Evolutionary conservation across 2,113 vertebrate genomes (phyloP), one percentile per base, ranked within the genome.

Genomic region (Platichthys stellatus): DNA sequence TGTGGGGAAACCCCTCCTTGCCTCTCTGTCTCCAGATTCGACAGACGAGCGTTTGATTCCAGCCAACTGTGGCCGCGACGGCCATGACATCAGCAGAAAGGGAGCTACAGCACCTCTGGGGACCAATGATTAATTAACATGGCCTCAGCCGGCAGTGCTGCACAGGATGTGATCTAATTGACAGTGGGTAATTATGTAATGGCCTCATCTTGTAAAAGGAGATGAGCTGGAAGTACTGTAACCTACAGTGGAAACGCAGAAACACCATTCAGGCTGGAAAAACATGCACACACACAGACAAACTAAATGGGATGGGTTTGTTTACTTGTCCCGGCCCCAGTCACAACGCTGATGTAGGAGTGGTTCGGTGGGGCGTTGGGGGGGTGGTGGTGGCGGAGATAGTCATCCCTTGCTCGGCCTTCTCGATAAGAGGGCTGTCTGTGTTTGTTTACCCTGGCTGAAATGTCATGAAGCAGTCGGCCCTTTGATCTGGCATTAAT

Each of bases 81-180:
- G 53, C 57, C 67, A 74, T 85, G 80, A 93, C 87, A 89, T 90
- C 82, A 91, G 72, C 54, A 64, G 24, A 14, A 43, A 65, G 7
- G 72, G 43, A 82, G 63, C 72, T 47, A 62, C 40, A 8, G 38
- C 62, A 23, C 74, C 80, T 86, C 85, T 72, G 61, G 86, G 81
- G 81, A 84, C 82, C 75, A 31, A 80, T 90, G 87, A 93, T 92
- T 89, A 90, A 93, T 91, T 91, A 85, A 89, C 86, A 81, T 78
- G 89, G 85, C 88, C 81, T 87, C 59, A 78, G 83, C 77, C 54
- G 54, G 80, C 86, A 85, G 78, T 61, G 68, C 66, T 66, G 76
- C 69, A 81, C 82, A 89, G 89, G 89, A 91, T 84, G 83, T 88
- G 85, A 89, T 90, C 82, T 86, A 90, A 91, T 90, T 88, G 87